Percentiles rank a stretch among this genome's conserved stretches.
Evolutionary conservation across 2,888 invertebrate species (phyloP).

Genomic region (Rhabditophanes sp.): DNA sequence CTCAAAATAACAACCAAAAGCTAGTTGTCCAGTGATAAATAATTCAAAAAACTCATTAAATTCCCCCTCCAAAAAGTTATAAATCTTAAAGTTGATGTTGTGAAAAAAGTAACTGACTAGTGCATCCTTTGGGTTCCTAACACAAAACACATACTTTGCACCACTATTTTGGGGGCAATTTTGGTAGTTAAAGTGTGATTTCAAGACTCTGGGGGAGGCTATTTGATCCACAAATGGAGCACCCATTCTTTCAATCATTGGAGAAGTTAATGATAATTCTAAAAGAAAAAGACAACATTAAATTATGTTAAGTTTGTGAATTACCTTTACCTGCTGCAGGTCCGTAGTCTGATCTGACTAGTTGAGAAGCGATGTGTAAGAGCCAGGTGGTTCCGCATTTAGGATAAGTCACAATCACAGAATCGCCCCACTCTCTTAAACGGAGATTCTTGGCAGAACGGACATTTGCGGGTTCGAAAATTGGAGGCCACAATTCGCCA

Average conservation of each 20-base stretch:
- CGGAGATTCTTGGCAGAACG: constrained; percentile 28
- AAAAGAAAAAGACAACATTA: constrained; percentile 11
- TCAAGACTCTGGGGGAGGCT: constrained; percentile 31
- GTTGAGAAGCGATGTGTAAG: constrained; percentile 39
- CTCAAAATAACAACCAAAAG: constrained; percentile 40
- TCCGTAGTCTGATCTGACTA: constrained; percentile 19
- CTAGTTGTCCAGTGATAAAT: constrained; percentile 23
- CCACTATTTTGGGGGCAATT: constrained; percentile 30
- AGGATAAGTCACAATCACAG: constrained; percentile 28
- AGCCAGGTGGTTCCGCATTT: constrained; percentile 44
- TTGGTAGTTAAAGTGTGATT: constrained; percentile 33
- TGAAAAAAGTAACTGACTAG: constrained; percentile 20
- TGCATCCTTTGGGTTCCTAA: constrained; percentile 42
- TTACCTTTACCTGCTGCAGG: constrained; percentile 18
- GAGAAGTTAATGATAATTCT: constrained; percentile 35
- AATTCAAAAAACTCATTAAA: constrained; percentile 37
- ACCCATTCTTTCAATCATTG: constrained; percentile 43
- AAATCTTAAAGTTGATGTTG: constrained; percentile 31
- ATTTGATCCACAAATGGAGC: constrained; percentile 28
- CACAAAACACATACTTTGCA: constrained; percentile 41
- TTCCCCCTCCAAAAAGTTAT: constrained; percentile 32
- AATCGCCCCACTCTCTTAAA: constrained; percentile 28
- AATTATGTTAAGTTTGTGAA: not conserved
- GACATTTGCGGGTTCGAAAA: constrained; percentile 35
- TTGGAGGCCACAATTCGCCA: constrained; percentile 39